These are phyloP conservation scores for Romanogobio albipinnatus DNA, from an alignment of 2,113 vertebrate genomes.

Conservation along the genomic window DNA sequence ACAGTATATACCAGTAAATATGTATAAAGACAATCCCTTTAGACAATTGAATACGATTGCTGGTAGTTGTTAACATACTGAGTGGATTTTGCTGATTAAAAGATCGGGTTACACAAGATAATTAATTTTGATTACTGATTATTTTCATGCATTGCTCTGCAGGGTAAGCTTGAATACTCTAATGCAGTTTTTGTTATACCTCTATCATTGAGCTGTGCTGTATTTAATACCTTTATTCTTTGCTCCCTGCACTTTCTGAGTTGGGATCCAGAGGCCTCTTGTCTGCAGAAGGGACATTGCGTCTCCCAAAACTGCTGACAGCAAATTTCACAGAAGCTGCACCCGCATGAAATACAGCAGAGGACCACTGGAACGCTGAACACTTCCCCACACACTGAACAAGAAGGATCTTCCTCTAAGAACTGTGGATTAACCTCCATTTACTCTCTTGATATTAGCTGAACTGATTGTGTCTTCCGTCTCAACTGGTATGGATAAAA, in stretches of 20 bases:
- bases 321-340: conserved; percentile 62
- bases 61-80: not conserved
- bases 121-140: not conserved
- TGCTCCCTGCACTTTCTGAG: conserved; percentile 53
- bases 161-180: not conserved
- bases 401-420: conserved; percentile 57
- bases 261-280: conserved; percentile 40
- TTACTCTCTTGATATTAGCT: not conserved
- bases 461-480: not conserved
- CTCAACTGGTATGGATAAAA: not conserved
- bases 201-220: conserved; percentile 12
- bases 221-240: conserved; percentile 51
- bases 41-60: not conserved
- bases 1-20: not conserved
- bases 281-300: conserved; percentile 59
- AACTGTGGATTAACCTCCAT: conserved; percentile 39
- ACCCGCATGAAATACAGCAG: conserved; percentile 57
- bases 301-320: conserved; percentile 60
- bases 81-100: not conserved
- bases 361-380: conserved; percentile 60
- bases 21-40: not conserved
- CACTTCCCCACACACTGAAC: conserved; percentile 53
- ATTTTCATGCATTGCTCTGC: not conserved
- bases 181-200: not conserved
- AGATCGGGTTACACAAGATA: not conserved